These are phyloP conservation scores for Drosophila kanekoi DNA, from an alignment of 2,888 invertebrate species.

Conservation along the genomic window DNA sequence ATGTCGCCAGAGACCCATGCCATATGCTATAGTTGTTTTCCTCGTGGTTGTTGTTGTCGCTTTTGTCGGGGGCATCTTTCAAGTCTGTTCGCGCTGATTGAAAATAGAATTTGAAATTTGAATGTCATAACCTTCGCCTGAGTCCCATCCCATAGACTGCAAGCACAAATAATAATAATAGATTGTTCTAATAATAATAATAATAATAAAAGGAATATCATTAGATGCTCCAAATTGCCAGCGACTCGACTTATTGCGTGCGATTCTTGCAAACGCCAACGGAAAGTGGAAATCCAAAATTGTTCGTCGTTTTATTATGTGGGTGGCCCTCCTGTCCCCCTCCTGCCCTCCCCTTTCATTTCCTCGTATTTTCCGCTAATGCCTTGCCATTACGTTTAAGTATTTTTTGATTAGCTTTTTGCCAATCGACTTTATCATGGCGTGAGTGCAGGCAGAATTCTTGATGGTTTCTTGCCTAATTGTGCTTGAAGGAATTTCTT, in stretches of 20 bases:
- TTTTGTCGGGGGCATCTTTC: conserved; percentile 51
- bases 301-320: conserved; percentile 18
- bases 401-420: conserved; percentile 69
- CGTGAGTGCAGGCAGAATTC: conserved; percentile 11
- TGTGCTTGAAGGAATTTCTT: conserved; percentile 16
- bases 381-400: conserved; percentile 56
- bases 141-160: conserved; percentile 42
- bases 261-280: conserved; percentile 25
- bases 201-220: conserved; percentile 20
- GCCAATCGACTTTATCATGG: conserved; percentile 33
- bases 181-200: conserved; percentile 1
- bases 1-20: conserved; percentile 54
- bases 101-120: conserved; percentile 71
- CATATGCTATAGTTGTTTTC: conserved; percentile 35
- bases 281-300: conserved; percentile 47
- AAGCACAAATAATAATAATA: conserved; percentile 20
- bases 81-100: conserved; percentile 64
- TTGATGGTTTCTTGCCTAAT: conserved; percentile 43
- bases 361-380: conserved; percentile 35
- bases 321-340: conserved; percentile 13
- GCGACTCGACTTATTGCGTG: conserved; percentile 40
- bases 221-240: conserved; percentile 13
- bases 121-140: conserved; percentile 74
- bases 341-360: background rate
- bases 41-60: conserved; percentile 15